Evolutionary conservation across 1,140 invertebrate species (phyloP).

Genomic region (Galendromus occidentalis): DNA sequence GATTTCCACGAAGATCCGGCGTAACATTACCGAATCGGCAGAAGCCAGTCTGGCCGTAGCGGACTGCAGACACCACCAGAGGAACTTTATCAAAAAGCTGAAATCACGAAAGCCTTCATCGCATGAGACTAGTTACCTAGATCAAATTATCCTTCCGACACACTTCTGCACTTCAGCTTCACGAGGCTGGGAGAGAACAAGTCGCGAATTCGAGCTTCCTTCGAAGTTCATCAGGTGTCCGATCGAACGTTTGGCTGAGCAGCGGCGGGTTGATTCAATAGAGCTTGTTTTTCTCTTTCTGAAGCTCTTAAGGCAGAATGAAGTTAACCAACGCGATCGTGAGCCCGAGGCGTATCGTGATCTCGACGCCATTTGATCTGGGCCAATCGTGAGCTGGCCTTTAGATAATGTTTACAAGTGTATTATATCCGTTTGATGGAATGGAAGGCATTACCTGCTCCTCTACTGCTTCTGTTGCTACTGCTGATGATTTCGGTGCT

Average conservation of each 20-base stretch:
- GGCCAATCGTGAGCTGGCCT: constrained; percentile 1
- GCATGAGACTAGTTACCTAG: too few relatives aligned
- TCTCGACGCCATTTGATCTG: constrained; percentile 4
- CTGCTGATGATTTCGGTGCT: neutral
- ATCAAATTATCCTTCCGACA: too few relatives aligned
- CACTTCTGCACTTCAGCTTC: too few relatives aligned
- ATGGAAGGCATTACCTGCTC: neutral
- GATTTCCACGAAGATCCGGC: too few relatives aligned
- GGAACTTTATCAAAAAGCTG: too few relatives aligned
- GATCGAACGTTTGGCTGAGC: neutral
- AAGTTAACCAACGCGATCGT: too few relatives aligned
- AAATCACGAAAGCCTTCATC: too few relatives aligned
- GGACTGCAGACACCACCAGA: too few relatives aligned
- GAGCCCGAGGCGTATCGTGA: neutral
- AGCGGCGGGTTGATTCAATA: neutral
- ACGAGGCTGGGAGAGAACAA: too few relatives aligned
- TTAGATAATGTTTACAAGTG: constrained; percentile 12
- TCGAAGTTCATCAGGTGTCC: neutral
- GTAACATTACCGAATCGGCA: too few relatives aligned
- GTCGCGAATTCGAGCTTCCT: neutral
- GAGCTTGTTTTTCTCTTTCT: neutral
- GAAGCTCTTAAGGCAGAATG: too few relatives aligned
- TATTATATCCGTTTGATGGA: neutral
- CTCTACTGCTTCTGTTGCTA: neutral
- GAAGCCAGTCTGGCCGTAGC: too few relatives aligned